Evolutionary conservation across 1,140 invertebrate genomes (phyloP), one percentile per base, ranked within the genome.

Genomic region (Aphidius ervi): DNA sequence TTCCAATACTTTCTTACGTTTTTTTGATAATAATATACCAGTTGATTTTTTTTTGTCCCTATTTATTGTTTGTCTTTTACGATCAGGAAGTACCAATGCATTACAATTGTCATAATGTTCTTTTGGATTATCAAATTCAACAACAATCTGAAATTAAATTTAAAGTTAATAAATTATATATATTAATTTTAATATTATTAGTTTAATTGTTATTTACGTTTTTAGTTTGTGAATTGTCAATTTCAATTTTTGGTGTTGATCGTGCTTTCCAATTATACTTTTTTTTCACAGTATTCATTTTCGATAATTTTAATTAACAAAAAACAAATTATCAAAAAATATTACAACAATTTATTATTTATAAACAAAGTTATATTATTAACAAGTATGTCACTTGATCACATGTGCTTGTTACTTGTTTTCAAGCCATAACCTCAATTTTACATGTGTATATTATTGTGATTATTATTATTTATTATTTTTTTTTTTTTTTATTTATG

Each of bases 1-100:
- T 70, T 96, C 87, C 41, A 97, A 78, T 65, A 84, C 79, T 76
- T 95, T 97, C 56, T 91, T 82, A 67, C 94, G 89, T 68, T 93
- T 95, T 66, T 94, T 95, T 0, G 90, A 91, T 5, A 97, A 77
- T 46, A 93, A 84, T 71, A 83, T 86, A 6, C 83, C 85, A 43
- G 82, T 80, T 62, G 75, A 78, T 46, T 72, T 76, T 64, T 80
- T 83, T 59, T 81, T 80, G 63, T 82, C 79, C 63, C 84, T 82
- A 46, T 85, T 81, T 76, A 87, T 90, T 8, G 89, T 92, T 68
- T 88, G 85, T 52, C 90, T 83, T 72, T 96, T 96, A 67, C 88
- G 83, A 9, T 87, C 89, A 3, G 93, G 93, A 46, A 97, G 73
- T 41, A 90, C 89, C 54, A 96, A 74, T 9, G 87, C 78, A 81